A percentile compares a stretch with the other conserved stretches of the same genome.
Conservation (phyloP, 2,888 invertebrate genomes). For the Polymixis lichenea region DNA sequence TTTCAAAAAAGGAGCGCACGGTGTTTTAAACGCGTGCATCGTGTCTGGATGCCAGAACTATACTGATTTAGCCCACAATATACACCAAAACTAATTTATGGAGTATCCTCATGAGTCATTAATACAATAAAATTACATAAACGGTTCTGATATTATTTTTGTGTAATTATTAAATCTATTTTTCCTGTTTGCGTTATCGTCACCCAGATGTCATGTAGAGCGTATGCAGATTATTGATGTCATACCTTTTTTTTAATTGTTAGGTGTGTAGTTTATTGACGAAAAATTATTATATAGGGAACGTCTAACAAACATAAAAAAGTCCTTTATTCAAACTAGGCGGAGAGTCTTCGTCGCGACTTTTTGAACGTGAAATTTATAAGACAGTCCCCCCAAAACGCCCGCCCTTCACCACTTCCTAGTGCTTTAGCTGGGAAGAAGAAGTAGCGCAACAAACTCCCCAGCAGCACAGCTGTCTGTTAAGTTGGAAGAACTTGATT, state of each 20-base stretch:
- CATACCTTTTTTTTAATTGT: background rate
- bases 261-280: background rate
- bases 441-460: too few relatives aligned
- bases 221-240: too few relatives aligned
- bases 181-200: constrained; percentile 17
- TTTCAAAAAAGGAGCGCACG: background rate
- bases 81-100: background rate
- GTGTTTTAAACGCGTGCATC: constrained; percentile 15
- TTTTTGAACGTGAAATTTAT: too few relatives aligned
- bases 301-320: too few relatives aligned
- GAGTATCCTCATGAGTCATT: constrained; percentile 39
- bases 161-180: constrained; percentile 5
- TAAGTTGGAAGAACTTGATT: too few relatives aligned
- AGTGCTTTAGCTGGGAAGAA: too few relatives aligned
- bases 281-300: too few relatives aligned
- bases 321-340: too few relatives aligned
- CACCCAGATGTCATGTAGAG: background rate
- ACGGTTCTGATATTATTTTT: constrained; percentile 7
- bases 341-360: too few relatives aligned
- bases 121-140: constrained; percentile 21
- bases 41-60: background rate
- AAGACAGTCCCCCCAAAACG: too few relatives aligned
- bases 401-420: too few relatives aligned
- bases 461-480: too few relatives aligned
- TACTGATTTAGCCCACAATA: constrained; percentile 12